Evolutionary conservation across 2,888 invertebrate species (phyloP), one percentile per base, ranked within the genome.

Genomic region (Aphidoletes aphidimyza): DNA sequence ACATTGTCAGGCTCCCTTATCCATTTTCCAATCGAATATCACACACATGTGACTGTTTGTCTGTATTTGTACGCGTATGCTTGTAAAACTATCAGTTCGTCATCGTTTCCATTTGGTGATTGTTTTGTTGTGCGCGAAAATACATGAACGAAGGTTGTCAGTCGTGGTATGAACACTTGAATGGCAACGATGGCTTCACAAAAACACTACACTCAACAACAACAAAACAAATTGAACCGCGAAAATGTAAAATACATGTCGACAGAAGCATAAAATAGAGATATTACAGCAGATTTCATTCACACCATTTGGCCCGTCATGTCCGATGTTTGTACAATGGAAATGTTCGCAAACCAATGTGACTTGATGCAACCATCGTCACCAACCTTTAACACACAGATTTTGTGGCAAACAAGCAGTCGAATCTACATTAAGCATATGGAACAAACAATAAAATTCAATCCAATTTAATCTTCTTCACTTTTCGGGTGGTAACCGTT

Each of bases 31-130:
- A 69, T 69, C 69, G 69, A 69, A 69, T 30, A 30, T 30, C 69
- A 69, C 30, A 69, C 69, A 69, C 30, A 69, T 69, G 69, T 69
- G 69, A 69, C 69, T 30, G 30, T 14, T 30, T n/a, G n/a, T n/a
- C n/a, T n/a, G n/a, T n/a, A n/a, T n/a, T 30, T 69, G 54, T 22
- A 54, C 30, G 69, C 30, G n/a, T 69, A 30, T 14, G 30, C 26
- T 47, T 69, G 69, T 14, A 69, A 30, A 69, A 69, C 69, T 69
- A 69, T 69, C 69, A 69, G 30, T 69, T 69, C 69, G 69, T 69
- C 69, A 69, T 69, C 69, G 30, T 69, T 69, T 69, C 30, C 54
- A 54, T 54, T 54, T 54, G n/a, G 22, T 22, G 9, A 69, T 69
- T 69, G 69, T 69, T 69, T 69, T 69, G 30, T n/a, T 69, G 30